Conservation (phyloP, 2,888 invertebrate species). For the Chesias legatella region DNA sequence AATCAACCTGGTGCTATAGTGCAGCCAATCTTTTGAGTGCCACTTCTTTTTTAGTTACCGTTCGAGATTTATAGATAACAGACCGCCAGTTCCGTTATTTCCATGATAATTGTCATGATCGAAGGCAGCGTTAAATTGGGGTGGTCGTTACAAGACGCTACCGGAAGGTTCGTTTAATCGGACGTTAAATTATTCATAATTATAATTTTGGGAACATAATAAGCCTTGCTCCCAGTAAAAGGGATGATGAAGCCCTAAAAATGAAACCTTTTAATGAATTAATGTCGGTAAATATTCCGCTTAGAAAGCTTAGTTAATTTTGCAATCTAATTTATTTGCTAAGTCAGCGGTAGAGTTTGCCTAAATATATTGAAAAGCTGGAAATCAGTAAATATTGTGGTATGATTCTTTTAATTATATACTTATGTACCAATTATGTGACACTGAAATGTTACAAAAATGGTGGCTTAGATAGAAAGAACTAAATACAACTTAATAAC, state of each 20-base stretch:
- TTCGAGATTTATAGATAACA: too few relatives aligned
- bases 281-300: slow-evolving; percentile 7
- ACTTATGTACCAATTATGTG: too few relatives aligned
- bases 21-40: too few relatives aligned
- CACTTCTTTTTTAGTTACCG: too few relatives aligned
- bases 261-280: slow-evolving; percentile 17
- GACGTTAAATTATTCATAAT: slow-evolving; percentile 23
- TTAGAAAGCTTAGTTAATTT: slow-evolving; percentile 12
- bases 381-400: too few relatives aligned
- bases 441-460: too few relatives aligned
- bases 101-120: background rate
- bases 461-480: too few relatives aligned
- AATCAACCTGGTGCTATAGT: too few relatives aligned
- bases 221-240: slow-evolving; percentile 16
- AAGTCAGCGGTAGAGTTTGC: background rate
- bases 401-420: too few relatives aligned
- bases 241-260: slow-evolving; percentile 13
- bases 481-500: too few relatives aligned
- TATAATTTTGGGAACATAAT: slow-evolving; percentile 24
- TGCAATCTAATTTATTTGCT: slow-evolving; percentile 2
- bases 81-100: background rate
- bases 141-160: slow-evolving; percentile 6
- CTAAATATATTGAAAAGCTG: too few relatives aligned
- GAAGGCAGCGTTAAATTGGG: slow-evolving; percentile 3
- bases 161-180: slow-evolving; percentile 10